These are phyloP conservation scores for Ameiurus melas DNA, from an alignment of 2,113 vertebrate species.

Conservation along the genomic window DNA sequence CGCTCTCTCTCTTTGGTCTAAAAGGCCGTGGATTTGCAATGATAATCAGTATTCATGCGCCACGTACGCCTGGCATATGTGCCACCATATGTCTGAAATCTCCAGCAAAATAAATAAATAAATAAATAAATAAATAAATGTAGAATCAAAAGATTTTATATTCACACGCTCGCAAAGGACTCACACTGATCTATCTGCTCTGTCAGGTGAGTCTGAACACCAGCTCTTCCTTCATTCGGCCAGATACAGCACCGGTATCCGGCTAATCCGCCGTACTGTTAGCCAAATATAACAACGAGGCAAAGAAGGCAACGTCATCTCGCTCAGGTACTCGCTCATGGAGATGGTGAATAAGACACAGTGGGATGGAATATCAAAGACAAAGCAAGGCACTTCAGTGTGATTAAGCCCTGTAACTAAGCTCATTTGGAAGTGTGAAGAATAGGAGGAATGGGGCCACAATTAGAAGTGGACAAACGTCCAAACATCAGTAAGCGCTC, in stretches of 20 bases:
- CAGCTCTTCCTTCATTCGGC: constrained; percentile 25
- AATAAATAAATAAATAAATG: background rate
- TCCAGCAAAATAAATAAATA: constrained; percentile 13
- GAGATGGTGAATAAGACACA: constrained; percentile 47
- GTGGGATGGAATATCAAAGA: constrained; percentile 32
- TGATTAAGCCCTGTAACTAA: constrained; percentile 50
- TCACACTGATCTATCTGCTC: constrained; percentile 3
- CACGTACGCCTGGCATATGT: constrained; percentile 59
- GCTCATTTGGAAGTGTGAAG: constrained; percentile 46
- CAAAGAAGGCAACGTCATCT: constrained; percentile 44
- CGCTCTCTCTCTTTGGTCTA: constrained; percentile 36
- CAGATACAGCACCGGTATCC: constrained; percentile 21
- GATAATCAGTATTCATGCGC: constrained; percentile 60
- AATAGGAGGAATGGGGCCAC: constrained; percentile 25
- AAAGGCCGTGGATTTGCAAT: constrained; percentile 54
- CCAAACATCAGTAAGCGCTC: background rate
- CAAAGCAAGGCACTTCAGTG: constrained; percentile 29
- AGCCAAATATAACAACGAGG: constrained; percentile 27
- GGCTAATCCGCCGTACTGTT: constrained; percentile 25
- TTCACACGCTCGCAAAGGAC: constrained; percentile 48
- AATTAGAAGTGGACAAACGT: constrained; percentile 23
- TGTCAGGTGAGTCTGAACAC: constrained; percentile 20
- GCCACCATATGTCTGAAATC: constrained; percentile 62
- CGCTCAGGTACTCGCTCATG: constrained; percentile 47
- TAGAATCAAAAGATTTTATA: constrained; percentile 45